phyloP scores from a whole-genome alignment of 2,797 vertebrate genomes.

The Acridotheres tristis region DNA sequence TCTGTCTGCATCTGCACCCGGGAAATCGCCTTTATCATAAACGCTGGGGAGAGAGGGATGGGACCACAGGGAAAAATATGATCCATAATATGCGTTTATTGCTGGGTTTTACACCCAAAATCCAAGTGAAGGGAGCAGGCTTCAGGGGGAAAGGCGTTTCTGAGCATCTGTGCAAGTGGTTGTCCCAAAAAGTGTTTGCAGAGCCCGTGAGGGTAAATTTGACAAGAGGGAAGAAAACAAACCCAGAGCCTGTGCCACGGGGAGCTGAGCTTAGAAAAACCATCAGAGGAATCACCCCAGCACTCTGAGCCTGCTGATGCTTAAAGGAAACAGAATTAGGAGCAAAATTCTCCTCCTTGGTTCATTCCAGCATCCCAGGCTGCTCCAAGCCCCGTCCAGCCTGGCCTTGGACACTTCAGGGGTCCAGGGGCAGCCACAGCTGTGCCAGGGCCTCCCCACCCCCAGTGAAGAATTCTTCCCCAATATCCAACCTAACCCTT shows the following conservation, averaged over 20 bases:
- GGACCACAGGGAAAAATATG: not conserved
- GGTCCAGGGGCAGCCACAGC: not conserved
- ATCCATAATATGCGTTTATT: accelerated
- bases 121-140: not conserved
- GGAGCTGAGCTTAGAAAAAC: not conserved
- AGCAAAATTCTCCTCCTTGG: not conserved
- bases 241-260: not conserved
- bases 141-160: not conserved
- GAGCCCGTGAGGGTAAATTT: not conserved
- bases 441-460: not conserved
- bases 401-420: not conserved
- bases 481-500: not conserved
- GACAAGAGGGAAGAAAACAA: no score
- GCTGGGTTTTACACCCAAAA: not conserved
- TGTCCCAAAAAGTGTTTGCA: not conserved
- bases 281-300: not conserved
- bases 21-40: not conserved
- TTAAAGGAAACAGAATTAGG: not conserved
- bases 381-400: not conserved
- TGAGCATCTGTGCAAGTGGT: not conserved
- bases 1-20: not conserved
- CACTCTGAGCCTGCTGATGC: not conserved
- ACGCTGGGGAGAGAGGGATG: not conserved
- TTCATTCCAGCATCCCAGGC: not conserved
- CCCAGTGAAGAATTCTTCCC: not conserved